Evolutionary conservation across 2,797 vertebrate species (phyloP), one percentile per base, ranked within the genome.

Genomic region (Taeniopygia guttata): DNA sequence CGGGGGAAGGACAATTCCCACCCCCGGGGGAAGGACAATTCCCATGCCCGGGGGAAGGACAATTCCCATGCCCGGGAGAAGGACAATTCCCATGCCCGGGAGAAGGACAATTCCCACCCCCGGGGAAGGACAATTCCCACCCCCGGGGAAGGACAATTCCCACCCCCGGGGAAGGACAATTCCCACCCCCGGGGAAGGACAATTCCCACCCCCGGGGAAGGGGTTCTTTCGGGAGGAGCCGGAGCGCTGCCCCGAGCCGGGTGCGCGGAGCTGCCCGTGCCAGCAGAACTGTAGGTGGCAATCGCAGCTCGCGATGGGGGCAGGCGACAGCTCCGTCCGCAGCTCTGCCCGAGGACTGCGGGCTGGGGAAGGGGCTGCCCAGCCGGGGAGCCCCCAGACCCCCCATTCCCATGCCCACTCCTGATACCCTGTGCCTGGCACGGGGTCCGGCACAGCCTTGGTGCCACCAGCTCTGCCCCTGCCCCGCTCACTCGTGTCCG

Each of bases 261-360:
- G 46, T 21, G 23, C 0, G 34, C 29, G 19, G 63, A 17, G 59
- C 67, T 20, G 5, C 21, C 1, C 1, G 84, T 9, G 89, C 84
- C 56, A 3, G 76, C 64, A 25, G 76, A 77, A 36, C 95, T 96
- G 92, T 87, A 95, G 95, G 88, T 93, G 95, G 96, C 96, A 97
- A 94, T 93, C 87, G 64, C 92, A 95, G 45, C 92, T 84, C 93
- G 85, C 52, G 25, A 25, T 34, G 13, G 59, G 72, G 87, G 29
- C 22, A 59, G 75, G 16, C 2, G 12, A 30, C 2, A 22, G 77
- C 80, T 60, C 34, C 7, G 4, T 54, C 73, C 25, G 15, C 70
- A 5, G 49, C 55, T 73, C 78, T 82, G 82, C 88, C 51, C 2
- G 22, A 66, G 86, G 36, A 29, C 56, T 55, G 68, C 1, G 21